Evolutionary conservation across 1,140 invertebrate genomes (phyloP), one percentile per base, ranked within the genome.

Genomic region (Diabrotica undecimpunctata): DNA sequence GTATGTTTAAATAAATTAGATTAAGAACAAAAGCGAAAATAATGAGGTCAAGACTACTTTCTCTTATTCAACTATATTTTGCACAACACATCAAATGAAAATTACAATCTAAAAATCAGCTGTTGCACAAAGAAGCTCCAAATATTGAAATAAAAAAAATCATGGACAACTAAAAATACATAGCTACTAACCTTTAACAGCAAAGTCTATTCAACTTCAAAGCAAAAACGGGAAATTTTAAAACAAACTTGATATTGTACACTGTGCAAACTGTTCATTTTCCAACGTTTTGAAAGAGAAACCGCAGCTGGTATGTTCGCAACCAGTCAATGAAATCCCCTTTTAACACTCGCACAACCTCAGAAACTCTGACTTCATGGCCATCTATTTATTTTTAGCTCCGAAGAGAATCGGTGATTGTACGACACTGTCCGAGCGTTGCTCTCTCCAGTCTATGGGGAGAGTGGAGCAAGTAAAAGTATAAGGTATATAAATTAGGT

Each of bases 191-290:
- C 55, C 55, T 57, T n/a, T 10, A 46, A 46, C 8, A 10, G 11
- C n/a, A 46, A n/a, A 46, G 50, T 7, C 58, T 60, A 60, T 38
- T 60, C 39, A 10, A 60, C 58, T 60, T 60, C 58, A 38, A 60
- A 60, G 58, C 46, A 60, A 60, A 60, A 60, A 50, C 39, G 58
- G 11, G 39, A 51, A 39, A 51, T 51, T 60, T 60, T 60, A 60
- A 12, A 50, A 60, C 46, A 9, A 60, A 60, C 58, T 60, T 60
- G 38, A 39, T 13, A 13, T 60, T 60, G n/a, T 14, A 14, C 46
- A 60, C 58, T 60, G 37, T 37, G 58, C 58, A 25, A 51, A 60
- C 46, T 50, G 38, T 60, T 60, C 58, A 60, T 60, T 60, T 60
- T 60, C 38, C 58, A 60, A 60, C 58, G 58, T 60, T 60, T 60